Evolutionary conservation across 2,113 vertebrate genomes (phyloP).

Genomic region (Cervus canadensis): DNA sequence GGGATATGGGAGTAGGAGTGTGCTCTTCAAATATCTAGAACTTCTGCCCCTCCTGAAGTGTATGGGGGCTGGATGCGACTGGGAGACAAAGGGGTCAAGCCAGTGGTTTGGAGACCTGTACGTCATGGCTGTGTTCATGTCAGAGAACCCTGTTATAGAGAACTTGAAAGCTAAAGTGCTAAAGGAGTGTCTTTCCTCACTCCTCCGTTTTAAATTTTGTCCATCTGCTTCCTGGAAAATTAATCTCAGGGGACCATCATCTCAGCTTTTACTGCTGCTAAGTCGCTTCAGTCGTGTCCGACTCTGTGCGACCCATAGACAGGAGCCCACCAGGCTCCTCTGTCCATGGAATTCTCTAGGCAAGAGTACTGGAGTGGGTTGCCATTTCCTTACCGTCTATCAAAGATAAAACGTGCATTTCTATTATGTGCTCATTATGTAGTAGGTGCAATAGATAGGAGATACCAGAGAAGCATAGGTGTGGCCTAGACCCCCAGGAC

Average conservation of each 20-base stretch:
- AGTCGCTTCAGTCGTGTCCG: too few species aligned
- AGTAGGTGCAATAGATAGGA: background rate
- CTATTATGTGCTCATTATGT: background rate
- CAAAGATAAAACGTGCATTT: slow-evolving; percentile 6
- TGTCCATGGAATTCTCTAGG: too few species aligned
- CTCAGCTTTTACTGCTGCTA: background rate
- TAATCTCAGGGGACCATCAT: background rate
- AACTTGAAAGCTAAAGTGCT: background rate
- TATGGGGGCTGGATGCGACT: background rate
- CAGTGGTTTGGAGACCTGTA: background rate
- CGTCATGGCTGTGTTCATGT: background rate
- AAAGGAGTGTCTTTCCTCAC: background rate
- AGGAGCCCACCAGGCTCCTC: too few species aligned
- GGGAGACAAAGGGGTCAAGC: background rate
- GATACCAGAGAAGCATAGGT: background rate
- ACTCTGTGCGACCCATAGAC: too few species aligned
- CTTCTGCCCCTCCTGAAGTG: background rate
- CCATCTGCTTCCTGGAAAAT: background rate
- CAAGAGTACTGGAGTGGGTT: too few species aligned
- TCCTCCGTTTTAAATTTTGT: background rate
- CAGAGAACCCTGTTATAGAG: background rate
- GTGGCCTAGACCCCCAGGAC: background rate
- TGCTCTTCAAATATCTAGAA: background rate
- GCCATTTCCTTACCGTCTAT: background rate
- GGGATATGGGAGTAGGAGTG: background rate